These are phyloP conservation scores for Trissolcus japonicus DNA, from an alignment of 2,888 invertebrate species.

Conservation along the genomic window DNA sequence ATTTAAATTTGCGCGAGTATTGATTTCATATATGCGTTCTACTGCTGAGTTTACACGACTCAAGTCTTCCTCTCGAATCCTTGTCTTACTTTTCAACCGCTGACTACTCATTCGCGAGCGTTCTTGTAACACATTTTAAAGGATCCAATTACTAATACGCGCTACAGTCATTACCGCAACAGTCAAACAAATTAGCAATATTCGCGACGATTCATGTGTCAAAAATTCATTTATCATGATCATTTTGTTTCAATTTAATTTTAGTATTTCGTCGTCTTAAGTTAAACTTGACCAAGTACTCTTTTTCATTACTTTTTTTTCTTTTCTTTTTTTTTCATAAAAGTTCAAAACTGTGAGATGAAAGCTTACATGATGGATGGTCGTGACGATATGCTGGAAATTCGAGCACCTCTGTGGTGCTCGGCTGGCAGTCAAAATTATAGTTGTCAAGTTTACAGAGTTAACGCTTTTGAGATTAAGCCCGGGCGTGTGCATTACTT, in stretches of 20 bases:
- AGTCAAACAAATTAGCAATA: too few relatives aligned
- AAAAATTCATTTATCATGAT: too few relatives aligned
- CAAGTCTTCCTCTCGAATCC: constrained; percentile 62
- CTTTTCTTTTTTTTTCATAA: too few relatives aligned
- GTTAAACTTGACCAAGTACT: too few relatives aligned
- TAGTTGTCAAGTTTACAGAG: constrained; percentile 40
- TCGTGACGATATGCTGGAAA: too few relatives aligned
- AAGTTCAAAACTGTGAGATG: too few relatives aligned
- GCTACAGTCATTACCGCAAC: constrained; percentile 23
- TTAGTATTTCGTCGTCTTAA: too few relatives aligned
- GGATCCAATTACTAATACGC: constrained; percentile 63
- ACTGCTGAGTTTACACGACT: constrained; percentile 52
- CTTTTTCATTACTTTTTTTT: too few relatives aligned
- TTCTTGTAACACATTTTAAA: constrained; percentile 68
- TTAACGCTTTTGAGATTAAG: constrained; percentile 33
- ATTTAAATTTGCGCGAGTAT: constrained; percentile 52
- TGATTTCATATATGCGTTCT: constrained; percentile 52
- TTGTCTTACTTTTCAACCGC: constrained; percentile 65
- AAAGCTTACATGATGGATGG: too few relatives aligned
- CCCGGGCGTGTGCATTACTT: constrained; percentile 39
- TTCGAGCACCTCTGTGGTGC: too few relatives aligned
- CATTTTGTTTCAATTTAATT: too few relatives aligned
- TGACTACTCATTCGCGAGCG: constrained; percentile 62
- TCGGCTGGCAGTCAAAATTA: constrained; percentile 23
- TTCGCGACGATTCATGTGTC: too few relatives aligned